Conservation (phyloP, 2,888 invertebrate species). For the Ypsolopha scabrella region DNA sequence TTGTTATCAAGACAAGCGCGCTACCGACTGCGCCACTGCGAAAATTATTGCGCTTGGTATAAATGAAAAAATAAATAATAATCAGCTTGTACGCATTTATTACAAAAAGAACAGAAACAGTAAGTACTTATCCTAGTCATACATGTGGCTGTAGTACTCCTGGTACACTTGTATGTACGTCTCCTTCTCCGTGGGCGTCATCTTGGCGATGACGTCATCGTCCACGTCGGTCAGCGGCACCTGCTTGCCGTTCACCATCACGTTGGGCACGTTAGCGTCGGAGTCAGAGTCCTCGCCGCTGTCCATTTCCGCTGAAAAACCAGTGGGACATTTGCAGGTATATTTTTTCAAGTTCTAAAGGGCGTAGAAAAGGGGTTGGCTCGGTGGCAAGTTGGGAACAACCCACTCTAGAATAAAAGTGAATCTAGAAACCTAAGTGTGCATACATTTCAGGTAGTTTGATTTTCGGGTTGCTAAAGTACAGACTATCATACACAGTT, state of each 20-base stretch:
- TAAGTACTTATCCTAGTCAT: slow-evolving; percentile 64
- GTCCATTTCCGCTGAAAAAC: slow-evolving; percentile 73
- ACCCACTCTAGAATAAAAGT: no score
- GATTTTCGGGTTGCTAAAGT: no score
- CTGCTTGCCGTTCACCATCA: slow-evolving; percentile 82
- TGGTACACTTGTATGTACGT: slow-evolving; percentile 94
- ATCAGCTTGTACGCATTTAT: no score
- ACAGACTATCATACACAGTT: background rate
- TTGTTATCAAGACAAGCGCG: no score
- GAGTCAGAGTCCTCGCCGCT: slow-evolving; percentile 80
- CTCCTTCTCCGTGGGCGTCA: slow-evolving; percentile 94
- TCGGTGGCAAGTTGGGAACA: no score
- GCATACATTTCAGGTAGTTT: no score
- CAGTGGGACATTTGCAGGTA: background rate
- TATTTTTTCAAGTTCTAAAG: slow-evolving; percentile 1
- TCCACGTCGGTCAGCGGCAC: slow-evolving; percentile 88
- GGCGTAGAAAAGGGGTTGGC: background rate
- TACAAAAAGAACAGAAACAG: background rate
- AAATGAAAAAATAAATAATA: no score
- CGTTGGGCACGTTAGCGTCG: slow-evolving; percentile 84
- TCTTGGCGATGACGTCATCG: slow-evolving; percentile 87
- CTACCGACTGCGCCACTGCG: no score
- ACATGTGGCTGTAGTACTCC: slow-evolving; percentile 92
- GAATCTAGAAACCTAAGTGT: no score
- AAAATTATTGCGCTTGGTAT: no score